These are phyloP conservation scores for Rhodinocichla rosea DNA, from an alignment of 2,113 vertebrate genomes.

Conservation along the genomic window DNA sequence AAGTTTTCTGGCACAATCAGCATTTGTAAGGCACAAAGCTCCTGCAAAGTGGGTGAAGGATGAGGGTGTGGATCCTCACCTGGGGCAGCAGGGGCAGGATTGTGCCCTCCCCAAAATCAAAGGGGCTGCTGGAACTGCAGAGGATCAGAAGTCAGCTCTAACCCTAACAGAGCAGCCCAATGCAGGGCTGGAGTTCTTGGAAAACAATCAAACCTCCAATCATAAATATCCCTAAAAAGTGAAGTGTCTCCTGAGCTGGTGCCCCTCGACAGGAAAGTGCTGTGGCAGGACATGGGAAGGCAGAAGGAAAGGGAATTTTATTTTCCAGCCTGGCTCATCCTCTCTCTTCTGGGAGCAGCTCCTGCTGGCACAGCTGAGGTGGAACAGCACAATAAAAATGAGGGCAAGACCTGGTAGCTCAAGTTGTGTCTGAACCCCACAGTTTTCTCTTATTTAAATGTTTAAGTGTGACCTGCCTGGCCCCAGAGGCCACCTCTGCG, in stretches of 20 bases:
- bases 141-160: background rate
- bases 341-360: background rate
- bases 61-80: background rate
- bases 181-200: background rate
- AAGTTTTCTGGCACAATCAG: background rate
- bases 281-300: background rate
- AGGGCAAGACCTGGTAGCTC: background rate
- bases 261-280: background rate
- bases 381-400: background rate
- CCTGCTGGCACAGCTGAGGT: background rate
- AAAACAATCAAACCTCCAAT: background rate
- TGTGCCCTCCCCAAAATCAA: background rate
- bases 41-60: background rate
- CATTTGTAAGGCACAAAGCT: background rate
- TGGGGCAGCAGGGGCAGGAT: background rate
- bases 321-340: background rate
- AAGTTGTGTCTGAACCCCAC: fast-evolving
- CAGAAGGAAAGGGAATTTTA: background rate
- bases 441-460: background rate
- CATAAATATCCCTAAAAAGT: background rate
- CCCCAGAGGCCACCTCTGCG: background rate
- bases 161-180: background rate
- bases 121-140: background rate
- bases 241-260: background rate
- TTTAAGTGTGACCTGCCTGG: background rate